phyloP scores from a whole-genome alignment of 2,797 vertebrate genomes.

The Mycteria americana region DNA sequence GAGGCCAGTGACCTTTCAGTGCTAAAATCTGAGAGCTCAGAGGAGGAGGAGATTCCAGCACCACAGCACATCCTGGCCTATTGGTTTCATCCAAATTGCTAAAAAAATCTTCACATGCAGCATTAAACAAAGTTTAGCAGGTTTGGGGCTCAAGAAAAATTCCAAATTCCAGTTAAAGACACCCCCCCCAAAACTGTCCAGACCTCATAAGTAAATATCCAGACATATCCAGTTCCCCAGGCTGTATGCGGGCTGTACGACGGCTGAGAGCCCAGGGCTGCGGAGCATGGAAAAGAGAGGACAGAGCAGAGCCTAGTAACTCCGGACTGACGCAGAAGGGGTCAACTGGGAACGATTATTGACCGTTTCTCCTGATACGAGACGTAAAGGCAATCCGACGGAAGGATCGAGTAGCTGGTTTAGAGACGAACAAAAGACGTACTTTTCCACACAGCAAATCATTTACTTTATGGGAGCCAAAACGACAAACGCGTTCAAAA shows the following conservation, averaged over 20 bases:
- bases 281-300: fast-evolving
- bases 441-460: not conserved
- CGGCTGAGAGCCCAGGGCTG: not conserved
- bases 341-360: not conserved
- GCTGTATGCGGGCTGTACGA: fast-evolving
- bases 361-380: not conserved
- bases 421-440: not conserved
- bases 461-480: not conserved
- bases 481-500: not conserved
- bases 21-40: not conserved
- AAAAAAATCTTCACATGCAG: not conserved
- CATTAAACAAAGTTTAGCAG: not conserved
- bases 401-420: not conserved
- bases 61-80: not conserved
- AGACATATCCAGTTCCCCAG: not conserved
- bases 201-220: fast-evolving
- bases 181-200: not conserved
- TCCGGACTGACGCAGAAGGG: too few relatives aligned
- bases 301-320: not conserved
- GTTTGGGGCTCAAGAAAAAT: not conserved
- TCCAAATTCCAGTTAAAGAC: not conserved
- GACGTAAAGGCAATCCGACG: not conserved
- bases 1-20: not conserved
- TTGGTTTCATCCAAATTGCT: not conserved
- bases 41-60: not conserved